Evolutionary conservation across 2,113 vertebrate genomes (phyloP), one percentile per base, ranked within the genome.

Genomic region (Sceloporus undulatus): DNA sequence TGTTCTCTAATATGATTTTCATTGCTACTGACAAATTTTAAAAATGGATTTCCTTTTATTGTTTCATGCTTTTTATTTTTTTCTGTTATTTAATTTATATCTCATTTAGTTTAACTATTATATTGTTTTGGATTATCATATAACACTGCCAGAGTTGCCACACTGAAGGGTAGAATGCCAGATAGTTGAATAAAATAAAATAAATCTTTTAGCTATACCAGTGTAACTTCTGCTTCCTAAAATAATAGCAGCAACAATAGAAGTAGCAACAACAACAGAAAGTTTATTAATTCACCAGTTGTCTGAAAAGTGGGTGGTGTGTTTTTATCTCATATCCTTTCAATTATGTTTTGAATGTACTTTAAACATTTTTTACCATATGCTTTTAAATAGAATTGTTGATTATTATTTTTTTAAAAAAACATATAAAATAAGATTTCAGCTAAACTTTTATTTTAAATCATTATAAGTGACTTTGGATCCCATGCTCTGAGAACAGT

Each of bases 241-340:
- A 65, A 75, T 79, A 71, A 10, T 71, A 71, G 68, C 25, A 27
- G 8, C 7, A 71, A 29, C 10, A 29, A 29, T 29, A 70, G 68
- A 25, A 59, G 10, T 59, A 59, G 56, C 56, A 89, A 1, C 70
- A 62, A 6, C 81, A 84, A 18, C 54, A 9, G 27, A 76, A 78
- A 77, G 34, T 70, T 56, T 21, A 85, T 19, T 10, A 73, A 38
- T 90, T 84, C 85, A 89, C 40, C 48, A 86, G 42, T 91, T 85
- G 40, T 79, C 68, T n/a, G 16, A 7, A n/a, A 87, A 80, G 42
- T 21, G 42, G 19, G 59, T 16, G 59, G 13, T 62, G 59, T 62
- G 13, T 18, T 18, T 62, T 62, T 62, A 18, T 16, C 59, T 62
- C 18, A 4, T 62, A 16, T 62, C 16, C 59, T 62, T 62, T 62